These are phyloP conservation scores for Spodoptera littoralis DNA, from an alignment of 2,888 invertebrate genomes.

Conservation along the genomic window DNA sequence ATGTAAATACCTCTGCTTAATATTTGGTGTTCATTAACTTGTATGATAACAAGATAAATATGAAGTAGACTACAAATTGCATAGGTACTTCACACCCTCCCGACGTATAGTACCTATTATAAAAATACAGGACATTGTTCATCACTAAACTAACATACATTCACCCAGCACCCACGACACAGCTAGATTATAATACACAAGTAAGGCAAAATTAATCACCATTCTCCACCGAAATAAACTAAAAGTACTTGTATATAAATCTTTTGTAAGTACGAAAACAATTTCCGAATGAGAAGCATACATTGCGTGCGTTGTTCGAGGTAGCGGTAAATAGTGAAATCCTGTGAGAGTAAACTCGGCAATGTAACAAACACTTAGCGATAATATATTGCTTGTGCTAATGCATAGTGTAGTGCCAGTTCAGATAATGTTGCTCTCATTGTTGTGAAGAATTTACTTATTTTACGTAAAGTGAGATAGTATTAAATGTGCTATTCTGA, in stretches of 20 bases:
- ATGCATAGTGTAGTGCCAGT: conserved; percentile 68
- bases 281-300: conserved; percentile 58
- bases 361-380: conserved; percentile 71
- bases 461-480: conserved; percentile 1
- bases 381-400: conserved; percentile 75
- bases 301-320: conserved; percentile 52
- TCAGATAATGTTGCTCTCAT: conserved; percentile 56
- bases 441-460: conserved; percentile 45
- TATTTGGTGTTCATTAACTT: too few species aligned
- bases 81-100: too few species aligned
- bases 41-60: too few species aligned
- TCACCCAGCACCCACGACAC: too few species aligned
- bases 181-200: conserved; percentile 2
- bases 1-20: too few species aligned
- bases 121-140: background rate
- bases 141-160: too few species aligned
- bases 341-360: conserved; percentile 62
- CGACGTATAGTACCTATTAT: too few species aligned
- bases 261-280: conserved; percentile 56
- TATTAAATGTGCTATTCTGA: conserved; percentile 11
- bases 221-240: conserved; percentile 50
- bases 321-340: conserved; percentile 60
- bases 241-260: conserved; percentile 57
- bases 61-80: too few species aligned
- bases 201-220: conserved; percentile 45